Percentiles rank a stretch among this genome's conserved stretches.
Conservation (phyloP, 2,113 vertebrate genomes). For the Ciconia boyciana region DNA sequence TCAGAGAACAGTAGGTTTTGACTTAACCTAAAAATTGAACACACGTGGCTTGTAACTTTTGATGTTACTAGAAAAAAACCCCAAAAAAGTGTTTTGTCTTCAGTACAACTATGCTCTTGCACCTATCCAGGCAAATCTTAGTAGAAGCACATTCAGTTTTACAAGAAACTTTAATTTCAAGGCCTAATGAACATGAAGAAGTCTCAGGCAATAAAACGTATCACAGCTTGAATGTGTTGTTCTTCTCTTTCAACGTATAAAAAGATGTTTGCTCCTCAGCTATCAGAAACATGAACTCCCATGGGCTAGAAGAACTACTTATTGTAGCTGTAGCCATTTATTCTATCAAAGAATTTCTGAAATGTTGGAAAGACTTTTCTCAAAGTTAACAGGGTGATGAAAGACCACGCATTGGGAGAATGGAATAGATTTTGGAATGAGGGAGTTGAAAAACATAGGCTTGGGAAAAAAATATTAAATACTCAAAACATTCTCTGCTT, state of each 20-base stretch:
- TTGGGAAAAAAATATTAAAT: background rate
- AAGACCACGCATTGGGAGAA: background rate
- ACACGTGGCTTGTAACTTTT: background rate
- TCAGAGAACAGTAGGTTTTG: background rate
- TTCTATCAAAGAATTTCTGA: background rate
- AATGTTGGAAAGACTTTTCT: constrained; percentile 21
- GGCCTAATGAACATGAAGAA: constrained; percentile 16
- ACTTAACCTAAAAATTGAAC: background rate
- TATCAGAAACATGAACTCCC: background rate
- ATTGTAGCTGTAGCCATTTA: background rate
- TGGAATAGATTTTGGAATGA: background rate
- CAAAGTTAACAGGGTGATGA: background rate
- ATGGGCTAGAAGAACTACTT: background rate
- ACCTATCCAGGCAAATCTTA: background rate
- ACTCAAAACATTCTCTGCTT: background rate
- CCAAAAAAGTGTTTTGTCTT: background rate
- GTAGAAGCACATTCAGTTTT: background rate
- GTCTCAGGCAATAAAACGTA: background rate
- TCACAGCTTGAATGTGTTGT: background rate
- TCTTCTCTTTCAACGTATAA: background rate
- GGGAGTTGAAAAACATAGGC: background rate
- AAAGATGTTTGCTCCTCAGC: background rate
- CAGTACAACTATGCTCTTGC: background rate
- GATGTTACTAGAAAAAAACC: background rate
- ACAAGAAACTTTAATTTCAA: constrained; percentile 42